These are phyloP conservation scores for Desmodus rotundus DNA, from an alignment of 2,113 vertebrate species.

Conservation along the genomic window DNA sequence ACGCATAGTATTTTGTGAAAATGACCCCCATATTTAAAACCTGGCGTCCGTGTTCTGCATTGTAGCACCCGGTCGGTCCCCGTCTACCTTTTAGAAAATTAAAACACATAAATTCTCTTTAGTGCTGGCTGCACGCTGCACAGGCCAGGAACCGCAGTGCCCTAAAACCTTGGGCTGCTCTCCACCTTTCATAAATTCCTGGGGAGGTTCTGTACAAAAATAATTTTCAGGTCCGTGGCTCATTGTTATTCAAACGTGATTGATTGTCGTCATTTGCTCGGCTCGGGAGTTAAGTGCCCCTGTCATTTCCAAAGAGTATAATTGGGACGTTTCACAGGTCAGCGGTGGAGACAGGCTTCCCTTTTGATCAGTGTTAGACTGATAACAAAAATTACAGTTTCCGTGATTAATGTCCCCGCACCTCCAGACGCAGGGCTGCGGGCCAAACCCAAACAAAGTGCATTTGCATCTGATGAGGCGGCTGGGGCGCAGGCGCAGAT, in stretches of 20 bases:
- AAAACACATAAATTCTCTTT: conserved; percentile 99
- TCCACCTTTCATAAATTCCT: conserved; percentile 97
- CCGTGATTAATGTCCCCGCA: conserved; percentile 87
- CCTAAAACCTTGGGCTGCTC: conserved; percentile 91
- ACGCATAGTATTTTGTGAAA: conserved; percentile 89
- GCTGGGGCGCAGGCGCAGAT: background rate
- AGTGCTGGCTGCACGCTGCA: conserved; percentile 86
- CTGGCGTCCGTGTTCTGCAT: conserved; percentile 91
- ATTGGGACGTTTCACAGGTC: conserved; percentile 96
- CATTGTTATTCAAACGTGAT: conserved; percentile 94
- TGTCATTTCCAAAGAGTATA: conserved; percentile 93
- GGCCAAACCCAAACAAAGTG: conserved; percentile 81
- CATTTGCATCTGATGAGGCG: conserved; percentile 84
- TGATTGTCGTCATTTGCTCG: conserved; percentile 92
- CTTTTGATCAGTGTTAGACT: conserved; percentile 96
- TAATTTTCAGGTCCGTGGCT: conserved; percentile 92
- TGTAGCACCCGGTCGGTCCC: conserved; percentile 91
- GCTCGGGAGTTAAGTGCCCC: conserved; percentile 93
- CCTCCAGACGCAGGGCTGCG: conserved; percentile 75
- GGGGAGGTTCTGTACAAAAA: conserved; percentile 91
- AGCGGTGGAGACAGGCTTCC: conserved; percentile 90
- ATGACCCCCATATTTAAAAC: conserved; percentile 90
- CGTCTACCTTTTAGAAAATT: conserved; percentile 95
- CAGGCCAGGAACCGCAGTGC: conserved; percentile 79
- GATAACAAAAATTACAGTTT: conserved; percentile 93